Evolutionary conservation across 1,140 invertebrate species (phyloP), one percentile per base, ranked within the genome.

Genomic region (Hormaphis cornu): DNA sequence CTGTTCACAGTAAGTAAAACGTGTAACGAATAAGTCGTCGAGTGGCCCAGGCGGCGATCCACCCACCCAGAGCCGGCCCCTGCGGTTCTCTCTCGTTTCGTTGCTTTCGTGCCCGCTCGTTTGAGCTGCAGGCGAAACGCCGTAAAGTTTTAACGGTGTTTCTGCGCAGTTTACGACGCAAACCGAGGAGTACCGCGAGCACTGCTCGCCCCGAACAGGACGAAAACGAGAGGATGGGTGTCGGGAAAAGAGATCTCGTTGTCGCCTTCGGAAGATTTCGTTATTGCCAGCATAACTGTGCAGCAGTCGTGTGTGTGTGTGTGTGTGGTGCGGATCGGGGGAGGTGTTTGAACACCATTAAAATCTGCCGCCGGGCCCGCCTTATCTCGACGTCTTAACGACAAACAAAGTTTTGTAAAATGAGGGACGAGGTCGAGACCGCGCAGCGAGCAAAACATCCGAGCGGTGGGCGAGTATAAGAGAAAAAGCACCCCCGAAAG

Each of bases 301-400:
- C 18, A 30, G n/a, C 5, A 46, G 12, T 35, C 26, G 24, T 30
- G 14, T 20, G 16, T 8, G 12, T 40, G n/a, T 30, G 40, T 12
- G 58, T 46, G 10, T 24, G 30, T 16, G 20, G 44, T 24, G 12
- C 28, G 42, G n/a, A n/a, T n/a, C n/a, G n/a, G n/a, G n/a, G n/a
- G n/a, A n/a, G n/a, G n/a, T 66, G 61, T 66, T 66, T 66, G 50
- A 66, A 50, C 50, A 50, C 61, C 40, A 66, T 66, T 66, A 66
- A 66, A 66, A 66, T 66, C 44, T 8, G 18, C 61, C 28, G 30
- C 44, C 18, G 44, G 28, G 61, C 14, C 61, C 61, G 44, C 61
- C 61, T 66, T 66, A 66, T 66, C 61, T 66, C 61, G 61, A 48
- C 61, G 61, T 44, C 61, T 66, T 35, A 66, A 66, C 61, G 24